Percentiles rank a stretch among this genome's conserved stretches.
Evolutionary conservation across 1,140 invertebrate species (phyloP).

Genomic region (Steinernema feltiae): DNA sequence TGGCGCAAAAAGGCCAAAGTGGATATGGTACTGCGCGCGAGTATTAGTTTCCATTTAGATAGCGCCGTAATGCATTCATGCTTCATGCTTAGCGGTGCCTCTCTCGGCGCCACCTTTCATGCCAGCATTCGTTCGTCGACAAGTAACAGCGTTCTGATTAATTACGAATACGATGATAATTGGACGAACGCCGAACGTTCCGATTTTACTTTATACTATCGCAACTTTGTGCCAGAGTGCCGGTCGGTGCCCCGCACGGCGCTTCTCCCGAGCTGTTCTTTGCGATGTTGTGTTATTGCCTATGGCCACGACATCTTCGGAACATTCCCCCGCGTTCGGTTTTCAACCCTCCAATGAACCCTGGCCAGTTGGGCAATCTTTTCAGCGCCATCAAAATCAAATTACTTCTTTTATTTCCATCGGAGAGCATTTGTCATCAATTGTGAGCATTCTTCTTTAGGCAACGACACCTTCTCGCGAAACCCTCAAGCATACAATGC

Average conservation of each 20-base stretch:
- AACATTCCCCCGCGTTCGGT: not conserved
- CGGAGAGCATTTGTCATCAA: too few relatives aligned
- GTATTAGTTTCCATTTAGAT: too few relatives aligned
- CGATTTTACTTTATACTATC: not conserved
- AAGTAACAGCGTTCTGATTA: not conserved
- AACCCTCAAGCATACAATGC: too few relatives aligned
- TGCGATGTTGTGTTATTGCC: not conserved
- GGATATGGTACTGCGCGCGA: too few relatives aligned
- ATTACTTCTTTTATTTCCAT: not conserved
- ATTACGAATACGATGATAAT: not conserved
- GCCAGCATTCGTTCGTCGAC: too few relatives aligned
- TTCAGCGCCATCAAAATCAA: not conserved
- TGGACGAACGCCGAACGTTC: not conserved
- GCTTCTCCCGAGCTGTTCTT: not conserved
- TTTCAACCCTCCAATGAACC: not conserved
- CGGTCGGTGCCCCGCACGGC: not conserved
- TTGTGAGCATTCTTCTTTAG: too few relatives aligned
- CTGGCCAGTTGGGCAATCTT: not conserved
- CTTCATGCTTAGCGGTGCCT: too few relatives aligned
- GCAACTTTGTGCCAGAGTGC: not conserved
- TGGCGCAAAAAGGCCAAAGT: too few relatives aligned
- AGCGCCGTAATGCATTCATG: too few relatives aligned
- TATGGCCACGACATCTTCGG: not conserved
- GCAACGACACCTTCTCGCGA: too few relatives aligned
- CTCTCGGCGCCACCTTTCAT: too few relatives aligned